Conservation (phyloP, 2,797 vertebrate genomes). For the Fistularia tabacaria region DNA sequence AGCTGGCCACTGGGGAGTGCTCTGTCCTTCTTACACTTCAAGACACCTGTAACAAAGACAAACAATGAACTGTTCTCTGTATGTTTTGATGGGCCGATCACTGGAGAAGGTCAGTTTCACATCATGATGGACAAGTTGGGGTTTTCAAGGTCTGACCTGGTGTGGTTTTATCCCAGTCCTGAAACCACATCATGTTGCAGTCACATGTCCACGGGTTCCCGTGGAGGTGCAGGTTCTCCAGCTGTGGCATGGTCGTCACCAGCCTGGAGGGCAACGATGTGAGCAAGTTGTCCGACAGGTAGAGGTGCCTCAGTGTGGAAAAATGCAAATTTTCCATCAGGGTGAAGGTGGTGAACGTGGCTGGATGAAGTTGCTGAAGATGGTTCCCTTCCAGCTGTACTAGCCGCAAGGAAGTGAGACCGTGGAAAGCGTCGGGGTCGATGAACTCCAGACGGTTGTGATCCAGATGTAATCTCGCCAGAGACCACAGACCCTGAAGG, state of each 20-base stretch:
- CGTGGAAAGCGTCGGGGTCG: conserved; percentile 86
- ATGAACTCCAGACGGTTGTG: conserved; percentile 89
- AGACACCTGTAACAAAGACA: conserved; percentile 69
- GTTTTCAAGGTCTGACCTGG: conserved; percentile 70
- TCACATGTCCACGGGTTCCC: conserved; percentile 92
- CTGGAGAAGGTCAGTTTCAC: too few species aligned
- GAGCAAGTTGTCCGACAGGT: conserved; percentile 87
- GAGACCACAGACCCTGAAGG: conserved; percentile 79
- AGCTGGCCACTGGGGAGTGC: conserved; percentile 80
- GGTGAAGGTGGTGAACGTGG: conserved; percentile 83
- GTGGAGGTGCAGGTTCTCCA: conserved; percentile 88
- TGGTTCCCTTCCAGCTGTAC: conserved; percentile 90
- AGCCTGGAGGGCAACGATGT: conserved; percentile 67
- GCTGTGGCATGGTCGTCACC: conserved; percentile 74
- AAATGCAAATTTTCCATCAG: conserved; percentile 79
- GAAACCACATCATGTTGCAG: conserved; percentile 82
- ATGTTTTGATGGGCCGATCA: too few species aligned
- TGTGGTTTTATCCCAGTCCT: conserved; percentile 74
- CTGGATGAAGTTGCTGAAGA: conserved; percentile 84
- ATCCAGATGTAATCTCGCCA: conserved; percentile 86
- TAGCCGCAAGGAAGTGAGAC: conserved; percentile 81
- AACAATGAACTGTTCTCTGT: not conserved
- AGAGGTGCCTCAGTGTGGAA: conserved; percentile 87
- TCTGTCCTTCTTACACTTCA: conserved; percentile 92
- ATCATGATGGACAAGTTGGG: not conserved